Evolutionary conservation across 2,113 vertebrate species (phyloP).

Genomic region (Vombatus ursinus): DNA sequence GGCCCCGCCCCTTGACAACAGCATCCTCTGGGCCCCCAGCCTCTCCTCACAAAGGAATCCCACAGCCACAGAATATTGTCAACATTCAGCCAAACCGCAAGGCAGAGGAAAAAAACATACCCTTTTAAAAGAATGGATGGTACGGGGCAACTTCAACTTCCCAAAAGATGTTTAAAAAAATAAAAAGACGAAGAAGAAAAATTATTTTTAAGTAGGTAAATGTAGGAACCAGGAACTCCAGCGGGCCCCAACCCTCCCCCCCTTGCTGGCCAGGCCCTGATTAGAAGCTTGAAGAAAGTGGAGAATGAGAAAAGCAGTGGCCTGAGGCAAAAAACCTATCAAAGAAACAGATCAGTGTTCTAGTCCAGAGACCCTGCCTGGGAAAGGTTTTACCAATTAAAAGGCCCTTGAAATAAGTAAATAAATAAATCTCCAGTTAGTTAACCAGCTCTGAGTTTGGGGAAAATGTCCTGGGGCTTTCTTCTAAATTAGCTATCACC

Average conservation of each 20-base stretch:
- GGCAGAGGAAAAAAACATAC: not conserved
- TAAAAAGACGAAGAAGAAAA: too few species aligned
- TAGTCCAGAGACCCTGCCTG: slow-evolving; percentile 4
- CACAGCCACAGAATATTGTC: not conserved
- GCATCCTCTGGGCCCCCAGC: not conserved
- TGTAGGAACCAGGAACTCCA: not conserved
- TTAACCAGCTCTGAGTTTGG: not conserved
- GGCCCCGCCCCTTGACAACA: not conserved
- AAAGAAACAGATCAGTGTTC: slow-evolving; percentile 48
- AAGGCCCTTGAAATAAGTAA: slow-evolving; percentile 44
- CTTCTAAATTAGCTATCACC: not conserved
- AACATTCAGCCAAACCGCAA: not conserved
- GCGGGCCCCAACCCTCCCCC: not conserved
- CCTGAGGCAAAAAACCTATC: slow-evolving; percentile 57
- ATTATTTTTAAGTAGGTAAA: not conserved
- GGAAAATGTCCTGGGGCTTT: slow-evolving; percentile 43
- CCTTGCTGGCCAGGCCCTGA: not conserved
- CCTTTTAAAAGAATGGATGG: not conserved
- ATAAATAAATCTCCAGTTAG: slow-evolving; percentile 44
- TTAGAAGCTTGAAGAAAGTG: slow-evolving; percentile 39
- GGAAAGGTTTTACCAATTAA: slow-evolving; percentile 53
- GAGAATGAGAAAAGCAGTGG: slow-evolving; percentile 46
- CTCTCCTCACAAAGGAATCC: not conserved
- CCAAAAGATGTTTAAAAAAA: not conserved
- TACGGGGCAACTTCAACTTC: not conserved